Evolutionary conservation across 2,888 invertebrate genomes (phyloP), one percentile per base, ranked within the genome.

Genomic region (Mythimna pallens): DNA sequence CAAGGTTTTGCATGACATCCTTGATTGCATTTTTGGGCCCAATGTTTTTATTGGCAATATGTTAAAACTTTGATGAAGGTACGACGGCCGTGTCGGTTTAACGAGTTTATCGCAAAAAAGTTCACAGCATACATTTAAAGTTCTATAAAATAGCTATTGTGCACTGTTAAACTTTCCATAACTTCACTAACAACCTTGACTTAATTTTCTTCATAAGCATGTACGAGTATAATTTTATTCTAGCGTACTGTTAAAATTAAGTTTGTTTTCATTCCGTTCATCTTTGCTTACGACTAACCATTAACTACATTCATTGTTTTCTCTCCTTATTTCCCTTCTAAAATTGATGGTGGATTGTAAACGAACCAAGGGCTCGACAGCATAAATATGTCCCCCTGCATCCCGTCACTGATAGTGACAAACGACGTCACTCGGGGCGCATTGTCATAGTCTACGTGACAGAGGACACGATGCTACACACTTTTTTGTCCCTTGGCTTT

Each of bases 361-460:
- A 78, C 54, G 54, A 43, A 66, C 63, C 63, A 59, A 66, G 68
- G 65, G 65, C 68, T 68, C 36, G 50, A 61, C 65, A 67, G 61
- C 75, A 43, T 78, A 80, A 73, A 73, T 76, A 71, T 72, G 80
- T 65, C 69, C 81, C 81, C 81, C 59, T 78, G 71, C 72, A 77
- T 81, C 80, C 80, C 80, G 62, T 63, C 79, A 67, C 79, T 88
- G 89, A 90, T 89, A 84, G 88, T 91, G 92, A 92, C 89, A 90
- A 91, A 92, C 87, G 89, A 88, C 77, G 79, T 65, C 66, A 73
- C 73, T 73, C 75, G 83, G 82, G 86, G 81, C 78, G 78, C 75
- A 74, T 76, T 78, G 74, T 76, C 74, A 72, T 71, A 76, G 72
- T 76, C 76, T 88, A 89, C 91, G 92, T 92, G 91, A 91, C 91